phyloP scores from a whole-genome alignment of 2,888 invertebrate species.

The Myopa tessellatipennis region DNA sequence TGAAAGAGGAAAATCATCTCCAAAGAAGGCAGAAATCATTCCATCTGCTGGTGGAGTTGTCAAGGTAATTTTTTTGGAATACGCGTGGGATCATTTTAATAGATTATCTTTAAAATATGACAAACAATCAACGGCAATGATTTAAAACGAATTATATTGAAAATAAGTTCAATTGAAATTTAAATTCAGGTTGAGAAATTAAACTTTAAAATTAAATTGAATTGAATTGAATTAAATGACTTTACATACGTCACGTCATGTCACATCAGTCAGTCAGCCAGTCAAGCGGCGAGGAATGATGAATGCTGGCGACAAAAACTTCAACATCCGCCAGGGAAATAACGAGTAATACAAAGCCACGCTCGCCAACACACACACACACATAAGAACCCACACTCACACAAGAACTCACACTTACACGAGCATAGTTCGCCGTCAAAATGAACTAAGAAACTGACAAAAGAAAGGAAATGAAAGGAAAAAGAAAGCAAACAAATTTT shows the following conservation, averaged over 20 bases:
- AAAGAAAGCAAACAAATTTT: constrained; percentile 23
- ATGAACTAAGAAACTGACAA: neutral
- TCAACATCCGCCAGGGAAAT: constrained; percentile 13
- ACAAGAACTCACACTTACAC: neutral
- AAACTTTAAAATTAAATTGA: too few species aligned
- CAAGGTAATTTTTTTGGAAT: too few species aligned
- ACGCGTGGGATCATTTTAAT: too few species aligned
- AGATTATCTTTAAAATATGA: too few species aligned
- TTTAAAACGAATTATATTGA: too few species aligned
- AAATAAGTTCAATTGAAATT: too few species aligned
- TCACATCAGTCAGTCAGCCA: neutral
- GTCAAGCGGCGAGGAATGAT: constrained; percentile 23
- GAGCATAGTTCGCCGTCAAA: neutral
- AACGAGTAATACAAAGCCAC: neutral
- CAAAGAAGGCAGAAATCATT: too few species aligned
- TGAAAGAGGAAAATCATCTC: too few species aligned
- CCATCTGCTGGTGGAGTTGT: too few species aligned
- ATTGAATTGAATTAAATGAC: constrained; percentile 6
- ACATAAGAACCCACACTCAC: neutral
- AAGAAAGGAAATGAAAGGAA: neutral
- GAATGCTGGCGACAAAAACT: constrained; percentile 34
- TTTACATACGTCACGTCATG: neutral
- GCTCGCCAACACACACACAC: neutral
- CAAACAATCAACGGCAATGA: too few species aligned
- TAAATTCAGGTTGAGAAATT: too few species aligned